Percentiles rank a stretch among this genome's conserved stretches.
Evolutionary conservation across 1,140 invertebrate species (phyloP).

Genomic region (Antheraea pernyi): DNA sequence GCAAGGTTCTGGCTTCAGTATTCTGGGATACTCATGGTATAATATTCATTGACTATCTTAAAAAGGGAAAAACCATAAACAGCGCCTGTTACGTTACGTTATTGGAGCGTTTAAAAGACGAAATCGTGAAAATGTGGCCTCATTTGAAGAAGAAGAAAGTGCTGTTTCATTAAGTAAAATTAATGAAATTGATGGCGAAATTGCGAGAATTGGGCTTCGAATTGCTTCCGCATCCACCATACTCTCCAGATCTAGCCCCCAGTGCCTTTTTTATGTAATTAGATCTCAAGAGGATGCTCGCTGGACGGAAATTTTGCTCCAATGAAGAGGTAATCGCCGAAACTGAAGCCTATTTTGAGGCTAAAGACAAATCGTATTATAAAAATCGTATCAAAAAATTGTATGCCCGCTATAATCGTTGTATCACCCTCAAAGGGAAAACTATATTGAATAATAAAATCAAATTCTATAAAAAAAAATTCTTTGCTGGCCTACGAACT

Average conservation of each 20-base stretch:
- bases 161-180: slow-evolving; percentile 27
- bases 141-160: slow-evolving; percentile 11
- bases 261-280: slow-evolving; percentile 22
- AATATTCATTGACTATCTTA: too few relatives aligned
- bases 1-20: too few relatives aligned
- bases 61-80: too few relatives aligned
- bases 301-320: slow-evolving; percentile 21
- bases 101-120: not conserved
- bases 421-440: too few relatives aligned
- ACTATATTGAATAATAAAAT: too few relatives aligned
- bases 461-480: too few relatives aligned
- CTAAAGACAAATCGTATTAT: too few relatives aligned
- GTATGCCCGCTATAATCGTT: too few relatives aligned
- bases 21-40: too few relatives aligned
- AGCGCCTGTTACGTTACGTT: too few relatives aligned
- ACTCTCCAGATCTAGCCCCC: slow-evolving; percentile 17
- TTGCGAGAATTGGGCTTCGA: slow-evolving; percentile 21
- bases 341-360: slow-evolving; percentile 11
- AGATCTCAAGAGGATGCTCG: slow-evolving; percentile 30
- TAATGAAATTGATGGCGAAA: slow-evolving; percentile 37
- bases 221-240: slow-evolving; percentile 22
- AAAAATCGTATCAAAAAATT: too few relatives aligned
- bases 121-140: not conserved
- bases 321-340: slow-evolving; percentile 27
- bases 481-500: too few relatives aligned